phyloP scores from a whole-genome alignment of 2,797 vertebrate genomes.

The Microchirus variegatus region DNA sequence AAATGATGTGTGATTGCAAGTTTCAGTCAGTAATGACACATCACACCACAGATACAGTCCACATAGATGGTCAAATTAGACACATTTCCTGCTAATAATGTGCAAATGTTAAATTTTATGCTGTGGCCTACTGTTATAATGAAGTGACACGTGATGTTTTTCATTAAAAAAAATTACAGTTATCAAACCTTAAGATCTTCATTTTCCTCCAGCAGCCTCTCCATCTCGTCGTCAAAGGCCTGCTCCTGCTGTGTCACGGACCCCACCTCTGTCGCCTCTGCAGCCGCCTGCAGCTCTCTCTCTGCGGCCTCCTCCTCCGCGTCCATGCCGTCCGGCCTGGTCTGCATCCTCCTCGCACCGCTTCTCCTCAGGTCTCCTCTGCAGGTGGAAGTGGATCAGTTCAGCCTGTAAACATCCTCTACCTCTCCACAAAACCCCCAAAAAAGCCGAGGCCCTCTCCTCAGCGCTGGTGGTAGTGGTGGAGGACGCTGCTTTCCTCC shows the following conservation, averaged over 20 bases:
- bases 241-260: constrained; percentile 84
- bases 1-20: too few relatives aligned
- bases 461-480: constrained; percentile 15
- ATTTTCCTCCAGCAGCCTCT: constrained; percentile 92
- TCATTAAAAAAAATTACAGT: background rate
- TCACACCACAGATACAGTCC: too few relatives aligned
- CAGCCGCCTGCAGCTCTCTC: constrained; percentile 62
- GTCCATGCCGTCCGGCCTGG: constrained; percentile 50
- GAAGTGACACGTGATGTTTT: background rate
- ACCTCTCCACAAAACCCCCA: constrained; percentile 81
- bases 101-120: background rate
- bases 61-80: background rate
- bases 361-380: constrained; percentile 78
- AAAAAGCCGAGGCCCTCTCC: constrained; percentile 63
- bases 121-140: background rate
- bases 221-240: constrained; percentile 88
- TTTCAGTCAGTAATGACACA: too few relatives aligned
- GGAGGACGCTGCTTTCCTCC: constrained; percentile 16
- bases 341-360: constrained; percentile 81
- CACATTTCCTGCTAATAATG: background rate
- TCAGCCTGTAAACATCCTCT: constrained; percentile 88
- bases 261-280: constrained; percentile 72
- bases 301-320: constrained; percentile 49
- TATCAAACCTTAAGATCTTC: constrained; percentile 92
- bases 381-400: constrained; percentile 85